Conservation (phyloP, 2,113 vertebrate species). For the Coturnix japonica region DNA sequence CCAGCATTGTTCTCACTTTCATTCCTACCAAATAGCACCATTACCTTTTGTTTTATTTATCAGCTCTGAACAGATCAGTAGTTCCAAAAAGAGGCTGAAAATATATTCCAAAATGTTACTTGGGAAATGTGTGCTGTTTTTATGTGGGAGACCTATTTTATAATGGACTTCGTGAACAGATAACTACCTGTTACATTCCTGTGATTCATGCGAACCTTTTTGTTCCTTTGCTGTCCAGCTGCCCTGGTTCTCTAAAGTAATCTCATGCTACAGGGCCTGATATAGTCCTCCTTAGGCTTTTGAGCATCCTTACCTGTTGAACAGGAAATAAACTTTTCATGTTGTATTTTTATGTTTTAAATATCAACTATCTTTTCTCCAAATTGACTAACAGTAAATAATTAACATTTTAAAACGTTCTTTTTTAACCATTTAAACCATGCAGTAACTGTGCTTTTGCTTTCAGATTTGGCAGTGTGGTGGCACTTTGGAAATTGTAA, state of each 20-base stretch:
- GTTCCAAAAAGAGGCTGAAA: neutral
- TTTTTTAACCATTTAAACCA: neutral
- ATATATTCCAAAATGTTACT: neutral
- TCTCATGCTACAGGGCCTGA: neutral
- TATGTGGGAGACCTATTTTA: neutral
- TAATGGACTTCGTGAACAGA: neutral
- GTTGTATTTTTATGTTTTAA: neutral
- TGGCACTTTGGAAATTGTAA: conserved; percentile 97
- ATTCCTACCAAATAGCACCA: neutral
- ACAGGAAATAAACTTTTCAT: neutral
- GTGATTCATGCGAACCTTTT: neutral
- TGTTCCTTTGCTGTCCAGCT: neutral
- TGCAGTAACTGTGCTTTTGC: neutral
- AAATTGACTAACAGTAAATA: neutral
- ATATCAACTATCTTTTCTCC: neutral
- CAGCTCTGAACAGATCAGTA: neutral
- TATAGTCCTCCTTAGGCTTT: neutral
- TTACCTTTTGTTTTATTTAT: neutral
- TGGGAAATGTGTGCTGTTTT: neutral
- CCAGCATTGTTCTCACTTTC: neutral
- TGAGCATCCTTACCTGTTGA: neutral
- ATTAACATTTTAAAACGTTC: neutral
- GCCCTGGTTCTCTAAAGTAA: neutral
- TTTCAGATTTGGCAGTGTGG: conserved; percentile 98
- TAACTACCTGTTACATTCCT: neutral